phyloP scores from a whole-genome alignment of 2,113 vertebrate genomes.

The Cinclus cinclus region DNA sequence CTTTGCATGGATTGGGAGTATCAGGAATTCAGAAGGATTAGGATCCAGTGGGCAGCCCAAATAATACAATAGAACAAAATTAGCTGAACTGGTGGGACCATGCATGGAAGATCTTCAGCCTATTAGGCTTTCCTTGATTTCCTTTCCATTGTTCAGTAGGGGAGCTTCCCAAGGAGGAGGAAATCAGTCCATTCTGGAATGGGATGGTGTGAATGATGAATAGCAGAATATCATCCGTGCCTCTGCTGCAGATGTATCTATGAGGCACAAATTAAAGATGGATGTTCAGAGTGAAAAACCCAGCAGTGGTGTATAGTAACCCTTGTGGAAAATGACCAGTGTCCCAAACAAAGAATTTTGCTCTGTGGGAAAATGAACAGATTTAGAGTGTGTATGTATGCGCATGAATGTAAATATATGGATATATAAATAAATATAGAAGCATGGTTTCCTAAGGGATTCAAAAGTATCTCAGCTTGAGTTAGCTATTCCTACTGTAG shows the following conservation, averaged over 20 bases:
- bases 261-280: not conserved
- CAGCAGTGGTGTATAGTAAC: not conserved
- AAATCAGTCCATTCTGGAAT: not conserved
- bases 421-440: not conserved
- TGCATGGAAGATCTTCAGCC: not conserved
- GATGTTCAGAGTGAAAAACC: not conserved
- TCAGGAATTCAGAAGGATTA: not conserved
- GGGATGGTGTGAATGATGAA: not conserved
- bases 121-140: not conserved
- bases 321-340: not conserved
- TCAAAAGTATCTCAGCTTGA: not conserved
- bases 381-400: not conserved
- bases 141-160: not conserved
- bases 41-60: not conserved
- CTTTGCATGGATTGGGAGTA: not conserved
- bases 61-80: not conserved
- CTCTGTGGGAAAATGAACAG: not conserved
- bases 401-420: not conserved
- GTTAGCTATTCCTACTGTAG: not conserved
- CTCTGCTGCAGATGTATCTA: not conserved
- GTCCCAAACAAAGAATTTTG: not conserved
- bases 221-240: not conserved
- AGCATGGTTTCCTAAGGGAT: not conserved
- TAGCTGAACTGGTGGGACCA: not conserved
- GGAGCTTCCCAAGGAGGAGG: not conserved